Evolutionary conservation across 2,113 vertebrate species (phyloP), one percentile per base, ranked within the genome.

Genomic region (Siniperca chuatsi): DNA sequence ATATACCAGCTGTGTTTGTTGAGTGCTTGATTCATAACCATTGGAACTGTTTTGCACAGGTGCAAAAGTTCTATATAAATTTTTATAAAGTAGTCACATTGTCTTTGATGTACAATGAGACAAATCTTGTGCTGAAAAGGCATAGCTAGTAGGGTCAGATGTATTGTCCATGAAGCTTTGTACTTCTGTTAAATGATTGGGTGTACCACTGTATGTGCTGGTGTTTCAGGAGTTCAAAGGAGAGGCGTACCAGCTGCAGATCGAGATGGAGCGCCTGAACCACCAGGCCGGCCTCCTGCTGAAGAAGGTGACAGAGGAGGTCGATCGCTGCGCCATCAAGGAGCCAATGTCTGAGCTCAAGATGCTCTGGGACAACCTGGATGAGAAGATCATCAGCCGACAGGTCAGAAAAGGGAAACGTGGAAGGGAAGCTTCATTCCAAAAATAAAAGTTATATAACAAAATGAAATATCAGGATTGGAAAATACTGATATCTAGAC

Each of bases 231-330:
- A 97, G 96, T 99, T 98, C 94, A 99, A 99, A 95, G 95, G 95
- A 13, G 98, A 98, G 85, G 96, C 97, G 0, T 99, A 99, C 92
- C 98, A 99, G 76, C 97, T 99, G 33, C 98, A 99, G 94, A 99
- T 99, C 81, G 98, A 99, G 94, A 97, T 98, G 97, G 98, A 99
- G 94, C 96, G 97, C 33, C 90, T 99, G 80, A 99, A 97, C 91
- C 98, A 99, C 91, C 98, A 99, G 90, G 97, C 97, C 1, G 96
- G 98, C 16, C 93, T 99, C 40, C 94, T 99, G 79, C 94, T 98
- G 82, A 99, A 98, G 95, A 98, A 98, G 82, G 98, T 97, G 25
- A 96, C 94, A 1, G 97, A 98, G 42, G 97, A 98, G 55, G 91
- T 85, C 2, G 97, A 98, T 82, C 98, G 97, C 29, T 93, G 95